phyloP scores from a whole-genome alignment of 2,113 vertebrate species.

The Scartelaos histophorus region DNA sequence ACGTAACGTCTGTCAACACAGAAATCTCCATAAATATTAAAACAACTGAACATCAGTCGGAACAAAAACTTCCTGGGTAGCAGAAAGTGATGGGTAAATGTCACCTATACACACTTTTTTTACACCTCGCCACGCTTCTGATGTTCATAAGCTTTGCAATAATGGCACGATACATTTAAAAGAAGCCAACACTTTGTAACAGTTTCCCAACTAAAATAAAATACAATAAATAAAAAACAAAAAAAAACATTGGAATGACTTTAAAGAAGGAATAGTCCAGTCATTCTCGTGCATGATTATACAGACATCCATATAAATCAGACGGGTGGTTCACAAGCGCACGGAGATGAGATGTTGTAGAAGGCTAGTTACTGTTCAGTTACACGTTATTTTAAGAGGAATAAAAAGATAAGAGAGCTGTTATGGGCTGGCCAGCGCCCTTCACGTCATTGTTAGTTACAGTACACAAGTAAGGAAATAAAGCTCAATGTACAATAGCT shows the following conservation, averaged over 20 bases:
- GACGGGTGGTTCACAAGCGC: slow-evolving; percentile 6
- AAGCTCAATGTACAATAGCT: slow-evolving; percentile 33
- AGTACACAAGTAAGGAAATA: slow-evolving; percentile 50
- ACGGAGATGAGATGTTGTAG: slow-evolving; percentile 27
- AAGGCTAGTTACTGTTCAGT: slow-evolving; percentile 22
- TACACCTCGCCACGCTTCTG: slow-evolving; percentile 36
- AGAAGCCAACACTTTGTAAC: slow-evolving; percentile 56
- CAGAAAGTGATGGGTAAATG: slow-evolving; percentile 66
- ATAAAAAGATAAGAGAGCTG: slow-evolving; percentile 43
- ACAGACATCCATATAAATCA: slow-evolving; percentile 12
- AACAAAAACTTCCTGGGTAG: slow-evolving; percentile 67
- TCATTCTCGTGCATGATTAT: slow-evolving; percentile 40
- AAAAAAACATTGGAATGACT: slow-evolving; percentile 34
- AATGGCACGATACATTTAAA: slow-evolving; percentile 64
- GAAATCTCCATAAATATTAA: slow-evolving; percentile 74
- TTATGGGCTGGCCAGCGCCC: slow-evolving; percentile 71
- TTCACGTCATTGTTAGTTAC: slow-evolving; percentile 53
- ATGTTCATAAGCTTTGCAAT: slow-evolving; percentile 32
- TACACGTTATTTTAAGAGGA: slow-evolving; percentile 47
- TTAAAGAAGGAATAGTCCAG: slow-evolving; percentile 18
- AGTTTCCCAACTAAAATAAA: slow-evolving; percentile 32
- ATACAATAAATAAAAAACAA: slow-evolving; percentile 56
- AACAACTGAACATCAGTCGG: slow-evolving; percentile 80
- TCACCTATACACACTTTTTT: slow-evolving; percentile 60
- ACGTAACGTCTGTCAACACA: slow-evolving; percentile 74